Evolutionary conservation across 2,113 vertebrate species (phyloP), one percentile per base, ranked within the genome.

Genomic region (Spea multiplicata): DNA sequence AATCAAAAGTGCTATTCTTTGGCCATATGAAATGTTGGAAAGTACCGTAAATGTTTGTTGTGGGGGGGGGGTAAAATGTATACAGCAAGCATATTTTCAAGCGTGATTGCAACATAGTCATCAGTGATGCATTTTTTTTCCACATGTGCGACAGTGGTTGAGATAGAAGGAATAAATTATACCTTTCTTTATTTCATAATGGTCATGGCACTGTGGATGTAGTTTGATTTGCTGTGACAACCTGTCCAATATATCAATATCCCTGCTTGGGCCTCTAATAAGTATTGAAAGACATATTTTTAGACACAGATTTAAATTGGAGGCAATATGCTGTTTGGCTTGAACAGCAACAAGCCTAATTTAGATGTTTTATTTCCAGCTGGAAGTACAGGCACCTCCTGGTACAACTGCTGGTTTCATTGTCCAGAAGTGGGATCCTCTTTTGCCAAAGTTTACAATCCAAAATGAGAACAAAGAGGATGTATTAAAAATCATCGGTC

Each of bases 361-460:
- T 68, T 5, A 66, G 45, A 13, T 76, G 30, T 84, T 73, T 85
- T 84, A 4, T 85, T 83, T 86, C 64, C 81, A 94, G 93, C 75
- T 94, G 82, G 93, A 94, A 90, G 89, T 94, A 53, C 88, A 94
- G 80, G 89, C 89, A 8, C 93, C 93, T 83, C 92, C 92, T 70
- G 93, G 93, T 8, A 90, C 89, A 48, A 67, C 78, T 82, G 88
- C 87, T 82, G 91, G 89, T 9, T 94, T 92, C 0, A 86, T 94
- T 79, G 83, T 92, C 62, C 93, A 94, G 83, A 91, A 91, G 79
- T 94, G 93, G 93, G 86, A 93, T 76, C 91, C 92, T 13, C 89
- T 93, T 76, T 81, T 91, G 78, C 93, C 93, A 48, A 92, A 90
- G 75, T 94, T 94, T 74, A 87, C 89, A 52, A 89, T 94, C 81